Evolutionary conservation across 2,113 vertebrate species (phyloP).

Genomic region (Salminus brasiliensis): DNA sequence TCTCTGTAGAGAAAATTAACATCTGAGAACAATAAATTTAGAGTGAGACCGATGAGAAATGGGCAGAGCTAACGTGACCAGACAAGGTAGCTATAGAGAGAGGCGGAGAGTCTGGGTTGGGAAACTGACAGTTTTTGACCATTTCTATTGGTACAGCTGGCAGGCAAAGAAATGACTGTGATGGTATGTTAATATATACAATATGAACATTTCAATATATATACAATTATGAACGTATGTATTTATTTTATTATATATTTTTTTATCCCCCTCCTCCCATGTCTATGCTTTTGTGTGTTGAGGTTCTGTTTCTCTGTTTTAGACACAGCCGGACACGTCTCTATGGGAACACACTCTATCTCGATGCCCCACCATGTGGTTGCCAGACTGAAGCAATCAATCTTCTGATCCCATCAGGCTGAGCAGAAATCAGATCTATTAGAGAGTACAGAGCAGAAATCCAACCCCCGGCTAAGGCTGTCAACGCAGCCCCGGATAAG

Average conservation of each 20-base stretch:
- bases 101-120: too few relatives aligned
- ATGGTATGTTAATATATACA: not conserved
- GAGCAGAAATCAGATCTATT: slow-evolving; percentile 54
- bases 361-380: slow-evolving; percentile 33
- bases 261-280: too few relatives aligned
- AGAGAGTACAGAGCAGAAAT: slow-evolving; percentile 41
- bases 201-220: not conserved
- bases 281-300: slow-evolving; percentile 21
- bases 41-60: too few relatives aligned
- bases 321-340: slow-evolving; percentile 34
- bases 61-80: too few relatives aligned
- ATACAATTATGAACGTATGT: too few relatives aligned
- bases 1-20: too few relatives aligned
- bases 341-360: slow-evolving; percentile 43
- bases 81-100: too few relatives aligned
- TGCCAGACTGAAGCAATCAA: slow-evolving; percentile 52
- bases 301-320: slow-evolving; percentile 7
- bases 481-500: slow-evolving; percentile 39
- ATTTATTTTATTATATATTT: not conserved
- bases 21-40: too few relatives aligned
- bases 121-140: not conserved
- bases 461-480: slow-evolving; percentile 36
- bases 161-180: not conserved
- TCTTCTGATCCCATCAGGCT: slow-evolving; percentile 51
- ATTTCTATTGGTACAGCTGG: not conserved